Evolutionary conservation across 2,888 invertebrate genomes (phyloP), one percentile per base, ranked within the genome.

Genomic region (Anticlea derivata): DNA sequence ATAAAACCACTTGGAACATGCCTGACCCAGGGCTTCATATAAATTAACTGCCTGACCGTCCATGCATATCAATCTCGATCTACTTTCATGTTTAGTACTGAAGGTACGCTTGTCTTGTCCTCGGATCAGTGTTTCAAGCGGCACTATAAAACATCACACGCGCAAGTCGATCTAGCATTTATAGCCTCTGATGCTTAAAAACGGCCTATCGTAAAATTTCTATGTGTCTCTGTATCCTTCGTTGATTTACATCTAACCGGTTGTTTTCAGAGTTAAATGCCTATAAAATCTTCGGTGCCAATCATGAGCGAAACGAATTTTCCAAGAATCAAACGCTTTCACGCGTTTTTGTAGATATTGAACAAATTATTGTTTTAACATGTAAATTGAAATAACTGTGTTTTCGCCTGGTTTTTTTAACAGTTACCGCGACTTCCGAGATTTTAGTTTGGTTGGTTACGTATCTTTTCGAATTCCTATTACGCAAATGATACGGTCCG

Each of bases 401-500:
- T 49, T 47, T 43, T 35, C 24, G 40, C 35, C 53, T 59, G 35
- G 8, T 38, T 47, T 57, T n/a, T 48, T 43, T 40, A 54, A 29
- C 54, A 48, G 50, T 55, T 55, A 50, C 34, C 30, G 35, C 46
- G 47, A 50, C 29, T 43, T 53, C 43, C 50, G 57, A n/a, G 43
- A 54, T 53, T 58, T 67, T 60, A 58, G 49, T 40, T 45, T 41
- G 38, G 44, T 56, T 55, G 59, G 54, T 61, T 62, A 55, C 65
- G 70, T 67, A 75, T 79, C 71, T 80, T 83, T 79, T 80, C 78
- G 73, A 86, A 86, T 80, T 85, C 74, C 65, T 80, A 81, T 84
- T 78, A 86, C 75, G 80, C 80, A 86, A 86, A 86, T 84, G 84
- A 83, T 84, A 85, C 80, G 83, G 78, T 83, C 75, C 73, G 76